A percentile compares a stretch with the other conserved stretches of the same genome.
phyloP scores from a whole-genome alignment of 2,888 invertebrate genomes.

The Thalpophila matura region DNA sequence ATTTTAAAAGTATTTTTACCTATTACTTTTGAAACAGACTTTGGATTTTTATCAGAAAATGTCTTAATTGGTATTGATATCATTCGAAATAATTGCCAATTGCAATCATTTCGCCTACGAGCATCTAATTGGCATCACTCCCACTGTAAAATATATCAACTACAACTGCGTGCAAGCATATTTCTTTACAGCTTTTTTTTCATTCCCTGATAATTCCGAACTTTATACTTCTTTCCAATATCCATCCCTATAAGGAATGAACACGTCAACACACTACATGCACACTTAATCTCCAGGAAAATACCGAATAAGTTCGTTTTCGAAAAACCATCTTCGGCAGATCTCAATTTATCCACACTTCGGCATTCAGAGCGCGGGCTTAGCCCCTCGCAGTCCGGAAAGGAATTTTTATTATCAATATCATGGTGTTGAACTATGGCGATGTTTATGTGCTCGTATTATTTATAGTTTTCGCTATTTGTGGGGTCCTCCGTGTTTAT shows the following conservation, averaged over 20 bases:
- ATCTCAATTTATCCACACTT: constrained; percentile 53
- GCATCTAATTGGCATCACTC: neutral
- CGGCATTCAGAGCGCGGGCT: constrained; percentile 57
- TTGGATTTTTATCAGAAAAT: neutral
- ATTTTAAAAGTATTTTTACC: too few species aligned
- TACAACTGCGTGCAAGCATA: neutral
- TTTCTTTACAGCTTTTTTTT: neutral
- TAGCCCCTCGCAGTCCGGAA: constrained; percentile 66
- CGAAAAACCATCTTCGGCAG: constrained; percentile 37
- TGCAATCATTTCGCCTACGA: neutral
- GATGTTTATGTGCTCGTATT: constrained; percentile 71
- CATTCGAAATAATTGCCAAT: neutral
- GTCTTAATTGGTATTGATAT: neutral
- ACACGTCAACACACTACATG: constrained; percentile 12
- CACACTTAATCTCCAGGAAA: constrained; percentile 38
- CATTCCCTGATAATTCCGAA: neutral
- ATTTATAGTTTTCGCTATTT: constrained; percentile 72
- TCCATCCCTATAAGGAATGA: neutral
- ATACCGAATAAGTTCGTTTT: constrained; percentile 45
- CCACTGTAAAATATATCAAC: neutral
- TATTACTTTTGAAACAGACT: neutral
- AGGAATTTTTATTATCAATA: constrained; percentile 86
- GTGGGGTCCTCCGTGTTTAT: constrained; percentile 62
- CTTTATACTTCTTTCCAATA: neutral
- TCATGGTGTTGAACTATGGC: constrained; percentile 71